Conservation (phyloP, 2,888 invertebrate species). For the Hesperia comma region DNA sequence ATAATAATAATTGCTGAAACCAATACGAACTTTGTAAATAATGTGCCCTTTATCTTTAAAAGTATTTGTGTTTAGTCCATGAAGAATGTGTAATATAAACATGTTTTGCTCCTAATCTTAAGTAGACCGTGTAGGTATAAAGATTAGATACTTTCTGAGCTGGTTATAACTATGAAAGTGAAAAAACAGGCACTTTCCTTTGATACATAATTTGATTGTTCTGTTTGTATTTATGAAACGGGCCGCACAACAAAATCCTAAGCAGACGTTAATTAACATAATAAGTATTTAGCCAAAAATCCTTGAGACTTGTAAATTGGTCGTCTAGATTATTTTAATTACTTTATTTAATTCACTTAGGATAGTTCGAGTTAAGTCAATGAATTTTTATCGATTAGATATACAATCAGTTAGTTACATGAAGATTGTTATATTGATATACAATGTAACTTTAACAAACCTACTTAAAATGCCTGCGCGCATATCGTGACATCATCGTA, state of each 20-base stretch:
- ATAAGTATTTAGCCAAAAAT: too few relatives aligned
- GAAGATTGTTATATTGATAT: not conserved
- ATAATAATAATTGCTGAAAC: too few relatives aligned
- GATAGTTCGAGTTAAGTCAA: constrained; percentile 12
- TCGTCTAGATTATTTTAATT: not conserved
- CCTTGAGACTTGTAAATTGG: too few relatives aligned
- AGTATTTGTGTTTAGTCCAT: not conserved
- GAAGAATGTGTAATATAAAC: not conserved
- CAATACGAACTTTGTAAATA: too few relatives aligned
- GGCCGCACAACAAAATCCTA: too few relatives aligned
- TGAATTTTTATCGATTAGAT: not conserved
- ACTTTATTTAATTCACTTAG: constrained; percentile 1
- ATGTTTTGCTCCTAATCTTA: not conserved
- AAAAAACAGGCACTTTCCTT: not conserved
- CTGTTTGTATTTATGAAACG: too few relatives aligned
- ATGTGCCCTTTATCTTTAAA: too few relatives aligned
- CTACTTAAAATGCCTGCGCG: constrained; percentile 12
- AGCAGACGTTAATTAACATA: too few relatives aligned
- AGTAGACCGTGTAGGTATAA: not conserved
- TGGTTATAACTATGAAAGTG: not conserved
- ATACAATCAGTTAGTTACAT: not conserved
- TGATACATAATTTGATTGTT: not conserved
- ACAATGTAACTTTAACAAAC: constrained; percentile 1
- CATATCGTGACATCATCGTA: constrained; percentile 17
- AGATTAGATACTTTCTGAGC: not conserved